These are phyloP conservation scores for Chrysogorgia sp. DNA, from an alignment of 92 coral and sea anemone species.

Conservation along the genomic window DNA sequence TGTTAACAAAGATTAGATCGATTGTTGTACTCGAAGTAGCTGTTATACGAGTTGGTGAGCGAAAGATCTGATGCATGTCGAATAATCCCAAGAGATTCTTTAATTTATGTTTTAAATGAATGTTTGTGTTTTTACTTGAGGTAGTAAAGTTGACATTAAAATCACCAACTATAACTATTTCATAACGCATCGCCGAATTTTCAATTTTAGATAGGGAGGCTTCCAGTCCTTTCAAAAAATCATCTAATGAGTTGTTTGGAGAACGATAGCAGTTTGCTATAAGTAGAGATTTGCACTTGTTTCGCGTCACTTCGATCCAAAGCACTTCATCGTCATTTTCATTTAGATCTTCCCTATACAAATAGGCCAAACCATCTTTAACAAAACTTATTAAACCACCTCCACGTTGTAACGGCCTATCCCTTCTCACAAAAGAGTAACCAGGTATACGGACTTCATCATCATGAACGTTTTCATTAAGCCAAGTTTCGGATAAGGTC, in stretches of 20 bases:
- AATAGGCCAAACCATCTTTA: conserved; percentile 54
- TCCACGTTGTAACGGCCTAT: conserved; percentile 44
- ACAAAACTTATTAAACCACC: conserved; percentile 53
- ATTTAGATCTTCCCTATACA: conserved; percentile 22
- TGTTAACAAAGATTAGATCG: background rate
- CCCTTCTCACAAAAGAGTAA: background rate
- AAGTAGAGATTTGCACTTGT: conserved; percentile 48
- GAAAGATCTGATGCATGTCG: background rate
- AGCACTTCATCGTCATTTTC: conserved; percentile 31
- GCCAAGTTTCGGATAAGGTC: background rate
- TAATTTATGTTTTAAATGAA: background rate
- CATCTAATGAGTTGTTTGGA: conserved; percentile 32
- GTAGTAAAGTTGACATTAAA: conserved; percentile 31
- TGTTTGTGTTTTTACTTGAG: background rate
- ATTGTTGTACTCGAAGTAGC: background rate
- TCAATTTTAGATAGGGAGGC: conserved; percentile 11
- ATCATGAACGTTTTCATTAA: background rate
- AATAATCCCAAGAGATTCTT: background rate
- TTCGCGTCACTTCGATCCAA: conserved; percentile 30
- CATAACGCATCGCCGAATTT: conserved; percentile 21
- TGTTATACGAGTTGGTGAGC: background rate
- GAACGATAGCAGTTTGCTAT: conserved; percentile 47
- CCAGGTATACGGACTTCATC: background rate
- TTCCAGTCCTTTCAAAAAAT: conserved; percentile 41
- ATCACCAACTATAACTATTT: too few species aligned